Evolutionary conservation across 2,888 invertebrate genomes (phyloP), one percentile per base, ranked within the genome.

Genomic region (Strigamia maritima): DNA sequence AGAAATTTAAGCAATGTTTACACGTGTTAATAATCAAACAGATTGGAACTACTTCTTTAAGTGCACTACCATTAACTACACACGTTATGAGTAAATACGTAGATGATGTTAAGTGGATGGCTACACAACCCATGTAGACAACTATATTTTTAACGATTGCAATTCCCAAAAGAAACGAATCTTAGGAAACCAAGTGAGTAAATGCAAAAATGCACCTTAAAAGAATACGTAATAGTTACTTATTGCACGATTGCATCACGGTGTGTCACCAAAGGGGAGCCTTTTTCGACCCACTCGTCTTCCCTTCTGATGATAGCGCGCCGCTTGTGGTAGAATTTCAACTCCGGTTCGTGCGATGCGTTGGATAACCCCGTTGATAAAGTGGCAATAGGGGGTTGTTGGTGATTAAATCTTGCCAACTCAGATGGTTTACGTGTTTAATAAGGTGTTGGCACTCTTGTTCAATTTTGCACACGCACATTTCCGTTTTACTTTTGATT

Each of bases 61-160:
- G 75, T 40, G 38, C 38, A 40, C 40, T 75, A 75, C 75, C 22
- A 40, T 35, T 75, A 75, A 40, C 38, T 75, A 38, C 4, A 28
- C 38, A 75, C 35, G 75, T 75, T 75, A 75, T 38, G 75, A 40
- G 77, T 26, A 77, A 77, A 77, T 77, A 77, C 77, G 77, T 77
- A 77, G 40, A 77, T 77, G 44, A n/a, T 77, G 77, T 44, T 77
- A 28, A 77, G 49, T 77, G 77, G 77, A 77, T 77, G 40, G 77
- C 28, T 40, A 40, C 49, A 49, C 54, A 44, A 77, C 49, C 77
- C 28, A 77, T 38, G 31, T 75, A 24, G 70, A 70, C 40, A 40
- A 75, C 31, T 38, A 40, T 75, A 75, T 40, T 49, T 77, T 40
- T 44, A 44, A 77, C 22, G 44, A 49, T 77, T 77, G 77, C 77